phyloP scores from a whole-genome alignment of 2,113 vertebrate genomes.

The Ancistrus triradiatus region DNA sequence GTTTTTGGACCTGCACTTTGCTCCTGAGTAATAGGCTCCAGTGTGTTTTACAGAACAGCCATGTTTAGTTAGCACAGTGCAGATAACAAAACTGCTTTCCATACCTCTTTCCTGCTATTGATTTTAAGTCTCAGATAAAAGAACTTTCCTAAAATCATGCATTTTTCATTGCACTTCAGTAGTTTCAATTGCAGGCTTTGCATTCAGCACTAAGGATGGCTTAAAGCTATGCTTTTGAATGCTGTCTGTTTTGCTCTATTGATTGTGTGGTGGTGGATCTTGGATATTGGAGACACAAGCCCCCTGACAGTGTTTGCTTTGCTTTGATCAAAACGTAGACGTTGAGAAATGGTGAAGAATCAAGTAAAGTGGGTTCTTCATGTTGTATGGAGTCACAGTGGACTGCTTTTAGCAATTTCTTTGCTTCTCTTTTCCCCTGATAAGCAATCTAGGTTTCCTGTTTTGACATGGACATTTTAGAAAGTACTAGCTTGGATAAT shows the following conservation, averaged over 20 bases:
- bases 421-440: no score
- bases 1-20: conserved; percentile 56
- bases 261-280: conserved; percentile 66
- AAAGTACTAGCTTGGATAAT: no score
- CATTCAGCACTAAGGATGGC: conserved; percentile 69
- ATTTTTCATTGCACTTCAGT: conserved; percentile 74
- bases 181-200: conserved; percentile 62
- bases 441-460: no score
- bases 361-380: conserved; percentile 59
- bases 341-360: conserved; percentile 59
- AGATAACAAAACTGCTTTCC: conserved; percentile 68
- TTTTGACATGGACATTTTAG: no score
- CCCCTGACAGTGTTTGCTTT: conserved; percentile 64
- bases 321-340: conserved; percentile 66
- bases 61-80: conserved; percentile 53
- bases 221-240: conserved; percentile 74
- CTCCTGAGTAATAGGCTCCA: conserved; percentile 61
- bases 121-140: conserved; percentile 71
- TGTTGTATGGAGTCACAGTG: conserved; percentile 45
- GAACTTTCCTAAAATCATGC: conserved; percentile 67
- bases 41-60: conserved; percentile 54
- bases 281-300: conserved; percentile 63
- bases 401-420: no score
- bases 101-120: conserved; percentile 70
- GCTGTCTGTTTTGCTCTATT: conserved; percentile 75